Evolutionary conservation across 2,113 vertebrate species (phyloP).

Genomic region (Lonchura striata): DNA sequence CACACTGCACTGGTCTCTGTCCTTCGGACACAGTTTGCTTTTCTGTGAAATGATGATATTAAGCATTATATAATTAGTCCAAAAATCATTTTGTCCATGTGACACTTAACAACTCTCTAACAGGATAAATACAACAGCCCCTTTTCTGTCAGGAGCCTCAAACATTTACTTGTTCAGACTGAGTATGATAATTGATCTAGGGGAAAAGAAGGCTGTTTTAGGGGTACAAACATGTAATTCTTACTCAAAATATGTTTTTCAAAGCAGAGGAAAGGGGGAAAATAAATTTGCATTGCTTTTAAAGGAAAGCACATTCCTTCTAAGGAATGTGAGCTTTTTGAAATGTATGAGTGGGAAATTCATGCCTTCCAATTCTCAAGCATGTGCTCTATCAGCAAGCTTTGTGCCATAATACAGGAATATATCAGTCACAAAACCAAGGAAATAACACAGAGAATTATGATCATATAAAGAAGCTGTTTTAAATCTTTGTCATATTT

Average conservation of each 20-base stretch:
- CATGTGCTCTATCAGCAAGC: background rate
- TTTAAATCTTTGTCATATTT: background rate
- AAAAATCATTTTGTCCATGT: background rate
- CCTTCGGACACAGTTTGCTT: constrained; percentile 89
- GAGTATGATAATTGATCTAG: background rate
- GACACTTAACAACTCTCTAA: background rate
- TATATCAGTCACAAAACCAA: background rate
- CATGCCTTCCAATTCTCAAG: no score
- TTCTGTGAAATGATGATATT: constrained; percentile 72
- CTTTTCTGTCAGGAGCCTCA: background rate
- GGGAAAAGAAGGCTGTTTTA: background rate
- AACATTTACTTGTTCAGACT: background rate
- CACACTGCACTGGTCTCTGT: constrained; percentile 94
- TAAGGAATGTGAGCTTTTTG: no score
- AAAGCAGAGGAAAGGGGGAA: background rate
- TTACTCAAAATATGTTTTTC: background rate
- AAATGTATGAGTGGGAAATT: no score
- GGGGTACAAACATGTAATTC: background rate
- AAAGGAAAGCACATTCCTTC: background rate
- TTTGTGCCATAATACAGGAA: accelerated
- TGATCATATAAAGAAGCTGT: background rate
- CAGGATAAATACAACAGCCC: background rate
- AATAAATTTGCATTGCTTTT: background rate
- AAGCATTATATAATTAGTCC: constrained; percentile 2
- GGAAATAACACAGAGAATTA: background rate